Evolutionary conservation across 2,888 invertebrate species (phyloP).

Genomic region (Habroteleia sp.): DNA sequence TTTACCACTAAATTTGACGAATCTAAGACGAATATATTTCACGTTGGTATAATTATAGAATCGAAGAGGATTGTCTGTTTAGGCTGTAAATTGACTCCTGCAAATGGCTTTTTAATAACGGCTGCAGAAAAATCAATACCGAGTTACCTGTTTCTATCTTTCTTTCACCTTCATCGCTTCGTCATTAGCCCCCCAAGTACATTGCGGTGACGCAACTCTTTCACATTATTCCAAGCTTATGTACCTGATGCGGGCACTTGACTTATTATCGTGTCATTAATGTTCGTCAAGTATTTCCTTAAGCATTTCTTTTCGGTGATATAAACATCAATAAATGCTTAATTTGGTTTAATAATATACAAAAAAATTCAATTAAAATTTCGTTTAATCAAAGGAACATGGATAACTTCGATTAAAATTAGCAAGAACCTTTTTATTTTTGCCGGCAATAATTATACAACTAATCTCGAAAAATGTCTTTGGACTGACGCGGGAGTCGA

Average conservation of each 20-base stretch:
- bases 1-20: no score
- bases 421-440: no score
- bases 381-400: no score
- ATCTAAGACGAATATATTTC: no score
- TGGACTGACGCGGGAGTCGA: slow-evolving; percentile 21
- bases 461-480: slow-evolving; percentile 44
- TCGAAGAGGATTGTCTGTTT: slow-evolving; percentile 44
- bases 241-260: slow-evolving; percentile 44
- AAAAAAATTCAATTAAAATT: slow-evolving; percentile 10
- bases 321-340: slow-evolving; percentile 39
- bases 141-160: slow-evolving; percentile 54
- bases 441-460: slow-evolving; percentile 21
- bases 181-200: slow-evolving; percentile 67
- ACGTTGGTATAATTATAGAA: no score
- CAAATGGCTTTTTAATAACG: slow-evolving; percentile 69
- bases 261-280: slow-evolving; percentile 58
- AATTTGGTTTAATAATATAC: slow-evolving; percentile 21
- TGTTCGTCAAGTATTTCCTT: slow-evolving; percentile 38
- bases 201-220: slow-evolving; percentile 51
- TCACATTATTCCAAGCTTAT: slow-evolving; percentile 49
- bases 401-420: no score
- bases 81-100: slow-evolving; percentile 46
- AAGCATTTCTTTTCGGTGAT: slow-evolving; percentile 40
- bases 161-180: slow-evolving; percentile 66
- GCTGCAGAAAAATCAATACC: slow-evolving; percentile 68